Evolutionary conservation across 1,140 invertebrate species (phyloP).

Genomic region (Paracyclopina nana): DNA sequence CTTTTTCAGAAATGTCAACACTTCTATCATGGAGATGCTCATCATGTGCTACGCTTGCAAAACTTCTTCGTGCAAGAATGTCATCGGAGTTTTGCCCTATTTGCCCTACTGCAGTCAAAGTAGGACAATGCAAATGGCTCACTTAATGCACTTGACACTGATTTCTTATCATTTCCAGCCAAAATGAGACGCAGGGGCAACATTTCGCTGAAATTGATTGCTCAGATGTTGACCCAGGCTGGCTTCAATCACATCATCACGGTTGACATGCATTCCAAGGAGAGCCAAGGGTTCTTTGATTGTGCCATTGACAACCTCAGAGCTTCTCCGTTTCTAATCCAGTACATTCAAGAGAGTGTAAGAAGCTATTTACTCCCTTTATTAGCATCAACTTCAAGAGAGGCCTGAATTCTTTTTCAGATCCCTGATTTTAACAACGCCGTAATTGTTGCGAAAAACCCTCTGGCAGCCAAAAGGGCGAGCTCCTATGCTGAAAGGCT

Average conservation of each 20-base stretch:
- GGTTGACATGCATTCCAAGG: constrained; percentile 97
- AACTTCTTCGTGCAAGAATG: constrained; percentile 86
- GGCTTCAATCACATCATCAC: constrained; percentile 90
- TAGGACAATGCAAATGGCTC: neutral
- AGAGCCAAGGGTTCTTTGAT: constrained; percentile 98
- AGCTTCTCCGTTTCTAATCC: constrained; percentile 88
- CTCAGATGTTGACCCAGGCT: constrained; percentile 59
- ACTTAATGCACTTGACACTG: too few species aligned
- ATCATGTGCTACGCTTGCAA: constrained; percentile 99
- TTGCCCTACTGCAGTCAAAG: constrained; percentile 96
- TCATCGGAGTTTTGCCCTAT: constrained; percentile 91
- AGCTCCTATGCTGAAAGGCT: constrained; percentile 93
- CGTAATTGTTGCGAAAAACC: constrained; percentile 86
- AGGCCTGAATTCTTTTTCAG: too few species aligned
- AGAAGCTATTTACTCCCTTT: too few species aligned
- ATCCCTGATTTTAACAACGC: constrained; percentile 98
- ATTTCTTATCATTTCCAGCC: constrained; percentile 7
- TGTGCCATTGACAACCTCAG: constrained; percentile 95
- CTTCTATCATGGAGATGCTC: constrained; percentile 95
- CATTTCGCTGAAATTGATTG: constrained; percentile 39
- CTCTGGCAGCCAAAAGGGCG: constrained; percentile 89
- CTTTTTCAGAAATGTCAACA: constrained; percentile 69
- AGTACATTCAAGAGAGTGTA: constrained; percentile 95
- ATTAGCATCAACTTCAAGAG: too few species aligned
- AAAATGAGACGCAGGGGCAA: constrained; percentile 42